Conservation (phyloP, 2,888 invertebrate species). For the Tetheella fluctuosa region DNA sequence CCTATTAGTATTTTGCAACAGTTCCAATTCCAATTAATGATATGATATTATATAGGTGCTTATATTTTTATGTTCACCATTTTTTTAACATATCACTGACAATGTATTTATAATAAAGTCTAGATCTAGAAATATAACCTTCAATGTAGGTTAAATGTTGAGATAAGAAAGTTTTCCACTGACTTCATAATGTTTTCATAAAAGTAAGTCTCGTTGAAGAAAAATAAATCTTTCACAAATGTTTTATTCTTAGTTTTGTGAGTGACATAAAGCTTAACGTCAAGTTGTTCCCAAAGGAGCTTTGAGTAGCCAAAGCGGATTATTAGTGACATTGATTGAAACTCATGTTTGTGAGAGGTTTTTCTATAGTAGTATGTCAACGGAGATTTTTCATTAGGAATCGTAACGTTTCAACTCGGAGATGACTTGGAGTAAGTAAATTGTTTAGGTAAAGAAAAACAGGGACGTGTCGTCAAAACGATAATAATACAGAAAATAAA, state of each 20-base stretch:
- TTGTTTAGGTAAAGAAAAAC: no score
- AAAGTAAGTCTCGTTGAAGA: neutral
- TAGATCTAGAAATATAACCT: neutral
- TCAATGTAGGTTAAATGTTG: neutral
- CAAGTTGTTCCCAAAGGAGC: neutral
- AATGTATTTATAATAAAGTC: neutral
- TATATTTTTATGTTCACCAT: no score
- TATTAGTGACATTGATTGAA: neutral
- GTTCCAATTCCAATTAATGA: no score
- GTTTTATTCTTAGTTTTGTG: neutral
- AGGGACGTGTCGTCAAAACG: no score
- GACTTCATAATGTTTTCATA: neutral
- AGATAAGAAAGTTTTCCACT: neutral
- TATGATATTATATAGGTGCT: no score
- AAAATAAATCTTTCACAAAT: constrained; percentile 5
- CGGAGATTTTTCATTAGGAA: no score
- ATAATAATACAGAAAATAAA: no score
- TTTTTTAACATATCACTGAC: no score
- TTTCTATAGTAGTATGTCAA: neutral
- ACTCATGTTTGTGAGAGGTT: neutral
- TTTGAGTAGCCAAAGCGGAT: constrained; percentile 6
- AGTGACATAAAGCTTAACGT: constrained; percentile 6
- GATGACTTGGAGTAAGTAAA: no score
- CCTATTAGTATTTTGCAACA: no score
- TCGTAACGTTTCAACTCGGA: no score